These are phyloP conservation scores for Oikopleura albicans DNA, from an alignment of 23 tunicate species.

Conservation along the genomic window DNA sequence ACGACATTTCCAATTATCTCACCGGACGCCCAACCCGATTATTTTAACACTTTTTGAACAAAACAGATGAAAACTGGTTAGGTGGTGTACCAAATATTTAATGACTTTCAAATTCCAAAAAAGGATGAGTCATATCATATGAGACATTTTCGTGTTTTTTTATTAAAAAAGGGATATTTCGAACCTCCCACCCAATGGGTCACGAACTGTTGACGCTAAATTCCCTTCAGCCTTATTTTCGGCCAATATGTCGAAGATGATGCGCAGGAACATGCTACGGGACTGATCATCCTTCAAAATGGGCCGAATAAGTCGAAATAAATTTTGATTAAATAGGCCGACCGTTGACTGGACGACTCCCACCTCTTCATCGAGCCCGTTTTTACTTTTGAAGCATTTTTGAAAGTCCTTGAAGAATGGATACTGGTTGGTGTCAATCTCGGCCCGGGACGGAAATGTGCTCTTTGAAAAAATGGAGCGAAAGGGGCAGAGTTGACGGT, in stretches of 20 bases:
- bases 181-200: too few species aligned
- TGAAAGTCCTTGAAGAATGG: constrained; percentile 17
- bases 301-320: neutral
- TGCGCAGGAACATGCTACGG: neutral
- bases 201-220: neutral
- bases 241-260: neutral
- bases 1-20: too few species aligned
- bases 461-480: neutral
- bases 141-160: too few species aligned
- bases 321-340: neutral
- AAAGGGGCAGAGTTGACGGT: neutral
- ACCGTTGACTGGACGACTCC: neutral
- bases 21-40: too few species aligned
- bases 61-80: too few species aligned
- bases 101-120: too few species aligned
- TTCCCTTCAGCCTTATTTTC: neutral
- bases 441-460: neutral
- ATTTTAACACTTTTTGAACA: too few species aligned
- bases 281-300: neutral
- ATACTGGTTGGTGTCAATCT: neutral
- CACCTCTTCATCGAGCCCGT: constrained; percentile 5
- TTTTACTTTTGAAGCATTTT: neutral
- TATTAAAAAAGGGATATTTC: too few species aligned
- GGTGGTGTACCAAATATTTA: too few species aligned
- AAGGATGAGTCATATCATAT: too few species aligned